Percentiles rank a stretch among this genome's conserved stretches.
These are phyloP conservation scores for Watsonalla binaria DNA, from an alignment of 2,888 invertebrate species.

Conservation along the genomic window DNA sequence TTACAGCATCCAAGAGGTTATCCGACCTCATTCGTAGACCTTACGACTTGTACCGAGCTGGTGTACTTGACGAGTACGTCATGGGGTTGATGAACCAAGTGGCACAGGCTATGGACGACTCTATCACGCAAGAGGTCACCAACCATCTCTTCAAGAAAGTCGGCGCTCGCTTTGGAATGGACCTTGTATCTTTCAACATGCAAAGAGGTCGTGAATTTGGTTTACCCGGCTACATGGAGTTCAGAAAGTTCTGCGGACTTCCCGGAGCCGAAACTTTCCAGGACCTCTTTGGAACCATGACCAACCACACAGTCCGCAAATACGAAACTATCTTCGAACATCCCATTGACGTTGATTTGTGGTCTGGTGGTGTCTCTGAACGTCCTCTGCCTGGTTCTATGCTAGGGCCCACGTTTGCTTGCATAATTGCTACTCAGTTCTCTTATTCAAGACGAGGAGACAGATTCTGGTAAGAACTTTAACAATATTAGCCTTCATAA, in stretches of 20 bases:
- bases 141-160: conserved; percentile 94
- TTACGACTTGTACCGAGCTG: conserved; percentile 93
- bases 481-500: neutral
- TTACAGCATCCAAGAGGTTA: conserved; percentile 90
- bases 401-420: conserved; percentile 96
- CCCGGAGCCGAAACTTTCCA: conserved; percentile 87
- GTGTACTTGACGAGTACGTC: conserved; percentile 93
- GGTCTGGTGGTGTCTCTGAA: conserved; percentile 97
- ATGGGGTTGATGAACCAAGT: conserved; percentile 97
- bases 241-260: conserved; percentile 93
- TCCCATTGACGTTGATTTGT: conserved; percentile 94
- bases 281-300: conserved; percentile 91
- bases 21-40: conserved; percentile 93
- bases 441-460: conserved; percentile 93
- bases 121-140: conserved; percentile 93
- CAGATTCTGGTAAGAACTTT: conserved; percentile 86
- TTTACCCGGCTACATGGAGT: conserved; percentile 95
- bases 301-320: conserved; percentile 90
- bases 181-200: conserved; percentile 95
- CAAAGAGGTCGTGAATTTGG: conserved; percentile 95
- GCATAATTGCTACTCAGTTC: conserved; percentile 95
- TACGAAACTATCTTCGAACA: conserved; percentile 93
- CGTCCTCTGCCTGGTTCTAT: conserved; percentile 93
- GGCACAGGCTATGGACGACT: conserved; percentile 96
- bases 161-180: conserved; percentile 88